These are phyloP conservation scores for Phrynocephalus versicolor DNA, from an alignment of 2,113 vertebrate species.

Conservation along the genomic window DNA sequence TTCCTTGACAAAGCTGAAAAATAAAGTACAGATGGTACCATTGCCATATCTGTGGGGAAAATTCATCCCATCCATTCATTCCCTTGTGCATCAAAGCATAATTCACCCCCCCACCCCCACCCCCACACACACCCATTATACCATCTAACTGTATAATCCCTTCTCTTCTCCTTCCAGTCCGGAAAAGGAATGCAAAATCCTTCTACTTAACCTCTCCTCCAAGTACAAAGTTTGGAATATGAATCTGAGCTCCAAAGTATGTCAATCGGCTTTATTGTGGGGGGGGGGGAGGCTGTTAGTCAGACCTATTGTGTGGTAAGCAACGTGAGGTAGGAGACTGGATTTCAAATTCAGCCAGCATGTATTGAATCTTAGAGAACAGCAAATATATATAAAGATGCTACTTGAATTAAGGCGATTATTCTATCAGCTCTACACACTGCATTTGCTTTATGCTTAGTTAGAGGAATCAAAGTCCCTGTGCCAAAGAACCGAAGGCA, in stretches of 20 bases:
- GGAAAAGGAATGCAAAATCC: not conserved
- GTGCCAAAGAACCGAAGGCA: not conserved
- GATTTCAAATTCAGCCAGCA: not conserved
- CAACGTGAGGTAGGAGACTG: conserved; percentile 7
- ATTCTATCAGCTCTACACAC: conserved; percentile 14
- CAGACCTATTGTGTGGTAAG: not conserved
- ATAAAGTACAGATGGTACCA: conserved; percentile 19
- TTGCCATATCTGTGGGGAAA: not conserved
- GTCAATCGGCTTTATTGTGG: conserved; percentile 5
- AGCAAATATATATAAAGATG: not conserved
- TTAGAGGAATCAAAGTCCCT: conserved; percentile 32
- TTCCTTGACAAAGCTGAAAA: conserved; percentile 86
- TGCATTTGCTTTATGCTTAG: not conserved
- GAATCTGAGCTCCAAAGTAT: not conserved
- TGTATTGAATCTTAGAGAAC: not conserved
- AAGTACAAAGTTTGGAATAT: not conserved
- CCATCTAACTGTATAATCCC: not conserved
- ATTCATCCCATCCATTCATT: conserved; percentile 1
- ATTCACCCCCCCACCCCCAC: too few species aligned
- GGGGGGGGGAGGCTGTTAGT: conserved; percentile 1
- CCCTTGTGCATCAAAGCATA: not conserved
- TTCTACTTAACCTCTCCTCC: not conserved
- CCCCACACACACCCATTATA: too few species aligned
- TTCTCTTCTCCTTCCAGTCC: not conserved
- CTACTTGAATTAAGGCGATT: not conserved